A percentile compares a stretch with the other conserved stretches of the same genome.
Evolutionary conservation across 1,140 invertebrate species (phyloP).

Genomic region (Coptotermes formosanus): DNA sequence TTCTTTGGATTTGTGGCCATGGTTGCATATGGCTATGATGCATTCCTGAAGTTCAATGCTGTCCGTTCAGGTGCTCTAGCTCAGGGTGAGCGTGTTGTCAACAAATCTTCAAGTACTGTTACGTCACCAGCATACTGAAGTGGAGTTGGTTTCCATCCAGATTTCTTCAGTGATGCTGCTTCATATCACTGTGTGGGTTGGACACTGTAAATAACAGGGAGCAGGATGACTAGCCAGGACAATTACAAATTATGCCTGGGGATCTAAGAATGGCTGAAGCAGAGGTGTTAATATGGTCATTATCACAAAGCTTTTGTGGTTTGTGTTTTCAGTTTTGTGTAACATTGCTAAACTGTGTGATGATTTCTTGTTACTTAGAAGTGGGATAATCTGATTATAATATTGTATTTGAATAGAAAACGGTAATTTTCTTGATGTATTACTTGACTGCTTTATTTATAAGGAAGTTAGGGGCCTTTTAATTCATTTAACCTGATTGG

Average conservation of each 20-base stretch:
- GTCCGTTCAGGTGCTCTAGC: slow-evolving; percentile 65
- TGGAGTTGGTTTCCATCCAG: too few relatives aligned
- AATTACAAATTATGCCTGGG: background rate
- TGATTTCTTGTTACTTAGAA: too few relatives aligned
- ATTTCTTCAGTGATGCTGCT: background rate
- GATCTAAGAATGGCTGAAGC: background rate
- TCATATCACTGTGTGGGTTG: background rate
- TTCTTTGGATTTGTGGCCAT: slow-evolving; percentile 79
- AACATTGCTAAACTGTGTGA: too few relatives aligned
- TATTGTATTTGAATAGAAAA: too few relatives aligned
- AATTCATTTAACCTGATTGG: too few relatives aligned
- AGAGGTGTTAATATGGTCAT: too few relatives aligned
- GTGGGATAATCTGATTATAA: too few relatives aligned
- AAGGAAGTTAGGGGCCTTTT: too few relatives aligned
- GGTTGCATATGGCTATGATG: slow-evolving; percentile 73
- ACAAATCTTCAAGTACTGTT: slow-evolving; percentile 61
- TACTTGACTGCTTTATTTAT: too few relatives aligned
- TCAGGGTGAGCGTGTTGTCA: slow-evolving; percentile 66
- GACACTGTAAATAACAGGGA: background rate
- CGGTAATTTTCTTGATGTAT: too few relatives aligned
- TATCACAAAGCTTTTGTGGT: too few relatives aligned
- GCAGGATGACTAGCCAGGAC: background rate
- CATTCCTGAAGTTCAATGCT: slow-evolving; percentile 69
- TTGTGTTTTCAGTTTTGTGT: too few relatives aligned
- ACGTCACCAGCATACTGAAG: slow-evolving; percentile 45